Evolutionary conservation across 92 coral and sea anemone species (phyloP).

Genomic region (Actinostola sp.): DNA sequence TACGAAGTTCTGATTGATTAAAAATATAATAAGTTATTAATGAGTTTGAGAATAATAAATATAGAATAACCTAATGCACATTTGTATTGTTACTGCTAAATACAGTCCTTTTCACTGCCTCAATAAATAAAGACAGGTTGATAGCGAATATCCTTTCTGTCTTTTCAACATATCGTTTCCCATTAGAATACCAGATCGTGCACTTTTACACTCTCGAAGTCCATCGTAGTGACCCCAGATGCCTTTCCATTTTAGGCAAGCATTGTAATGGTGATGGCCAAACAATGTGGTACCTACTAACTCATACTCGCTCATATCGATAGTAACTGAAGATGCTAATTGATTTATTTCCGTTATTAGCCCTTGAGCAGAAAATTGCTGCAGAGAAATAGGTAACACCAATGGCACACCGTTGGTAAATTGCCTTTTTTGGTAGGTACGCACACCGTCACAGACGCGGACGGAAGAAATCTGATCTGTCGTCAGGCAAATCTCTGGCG

Average conservation of each 20-base stretch:
- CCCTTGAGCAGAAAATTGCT: conserved; percentile 12
- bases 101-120: too few relatives aligned
- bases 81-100: too few relatives aligned
- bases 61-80: too few relatives aligned
- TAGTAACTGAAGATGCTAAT: conserved; percentile 1
- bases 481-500: conserved; percentile 5
- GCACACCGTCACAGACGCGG: conserved; percentile 20
- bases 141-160: conserved; percentile 15
- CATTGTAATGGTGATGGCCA: conserved; percentile 15
- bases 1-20: too few relatives aligned
- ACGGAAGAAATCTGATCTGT: not conserved
- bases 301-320: conserved; percentile 2
- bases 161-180: not conserved
- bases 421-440: conserved; percentile 16
- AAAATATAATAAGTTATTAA: too few relatives aligned
- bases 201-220: conserved; percentile 3
- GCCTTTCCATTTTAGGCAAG: conserved; percentile 4
- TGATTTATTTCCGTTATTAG: conserved; percentile 18
- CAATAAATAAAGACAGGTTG: conserved; percentile 20
- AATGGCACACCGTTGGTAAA: conserved; percentile 25
- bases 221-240: conserved; percentile 30
- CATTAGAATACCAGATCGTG: conserved; percentile 14
- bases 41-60: too few relatives aligned
- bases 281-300: conserved; percentile 23
- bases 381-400: conserved; percentile 1